Base-by-base conservation (phyloP, 1,140 invertebrate genomes). In the Brachionus asplanchnoidis region DNA sequence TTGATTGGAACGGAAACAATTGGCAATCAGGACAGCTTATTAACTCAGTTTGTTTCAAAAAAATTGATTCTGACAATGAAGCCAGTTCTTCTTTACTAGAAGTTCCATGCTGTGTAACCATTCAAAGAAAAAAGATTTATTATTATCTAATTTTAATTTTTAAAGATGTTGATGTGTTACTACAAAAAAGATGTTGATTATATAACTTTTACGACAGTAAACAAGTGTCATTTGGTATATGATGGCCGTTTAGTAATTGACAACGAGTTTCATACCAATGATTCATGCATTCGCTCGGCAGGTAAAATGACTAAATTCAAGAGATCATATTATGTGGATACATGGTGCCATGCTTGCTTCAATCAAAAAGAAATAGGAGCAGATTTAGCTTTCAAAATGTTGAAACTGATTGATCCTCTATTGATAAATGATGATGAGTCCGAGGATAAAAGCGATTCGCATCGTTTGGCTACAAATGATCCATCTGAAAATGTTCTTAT, bases 181-280 rank as follows among this genome's bases (percentile, higher is more conserved):
- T 89, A 87, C 85, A 88, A 86, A 78, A 88, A 87, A 85, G 85
- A 78, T 77, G 88, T 89, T 12, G 87, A 89, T 86, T 86, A 85
- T 83, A 85, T 87, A 73, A 87, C 88, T 70, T 89, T 89, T 36
- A 82, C 36, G 14, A 93, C 93, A 12, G 92, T 94, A 85, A 92
- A 91, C 65, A 90, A 91, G 84, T 90, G 92, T 17, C 93, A 92
- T 40, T 87, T 94, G 8, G 92, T 93, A 3, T 94, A 93, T 88
- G 93, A 94, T 87, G 93, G 92, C 42, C 91, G 91, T 12, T 87
- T 95, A 36, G 92, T 94, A 2, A 93, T 95, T 53, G 91, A 93
- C 86, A 88, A 91, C 0, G 87, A 91, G 26, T 94, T 92, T 86
- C 90, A 92, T 53, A 95, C 93, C 0, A 94, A 93, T 88, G 94